Conservation (phyloP, 2,113 vertebrate genomes). For the Rhinoptilus africanus region DNA sequence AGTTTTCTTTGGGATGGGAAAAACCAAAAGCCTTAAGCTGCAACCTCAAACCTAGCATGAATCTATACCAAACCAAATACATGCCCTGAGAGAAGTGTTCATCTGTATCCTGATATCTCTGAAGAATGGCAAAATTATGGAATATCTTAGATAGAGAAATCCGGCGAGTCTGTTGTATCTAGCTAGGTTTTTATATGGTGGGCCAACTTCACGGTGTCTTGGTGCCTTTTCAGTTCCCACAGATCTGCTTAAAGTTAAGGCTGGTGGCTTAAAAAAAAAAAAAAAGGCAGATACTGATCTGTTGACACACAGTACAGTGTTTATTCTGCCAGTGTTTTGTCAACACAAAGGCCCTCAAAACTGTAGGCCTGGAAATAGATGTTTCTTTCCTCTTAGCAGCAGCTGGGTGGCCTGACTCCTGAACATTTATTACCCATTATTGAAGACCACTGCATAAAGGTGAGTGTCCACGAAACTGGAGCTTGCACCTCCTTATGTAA, state of each 20-base stretch:
- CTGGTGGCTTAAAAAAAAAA: not conserved
- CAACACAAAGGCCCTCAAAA: not conserved
- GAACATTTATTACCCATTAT: not conserved
- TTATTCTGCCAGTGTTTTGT: not conserved
- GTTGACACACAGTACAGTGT: not conserved
- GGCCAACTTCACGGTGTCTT: not conserved
- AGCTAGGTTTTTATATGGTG: not conserved
- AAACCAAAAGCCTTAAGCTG: not conserved
- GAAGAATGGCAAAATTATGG: not conserved
- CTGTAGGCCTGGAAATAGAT: not conserved
- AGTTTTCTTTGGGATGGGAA: not conserved
- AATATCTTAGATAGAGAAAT: not conserved
- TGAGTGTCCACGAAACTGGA: not conserved
- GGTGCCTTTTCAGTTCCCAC: not conserved
- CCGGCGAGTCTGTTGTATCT: not conserved
- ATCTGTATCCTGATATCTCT: not conserved
- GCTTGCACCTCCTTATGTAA: not conserved
- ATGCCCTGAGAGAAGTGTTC: not conserved
- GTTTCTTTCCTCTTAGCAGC: constrained; percentile 1
- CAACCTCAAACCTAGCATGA: not conserved
- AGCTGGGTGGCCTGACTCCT: not conserved
- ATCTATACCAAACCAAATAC: not conserved
- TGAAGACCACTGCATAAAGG: not conserved
- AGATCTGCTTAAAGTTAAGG: not conserved
- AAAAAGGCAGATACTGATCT: not conserved